Evolutionary conservation across 2,888 invertebrate genomes (phyloP).

Genomic region (Odontomyia ornata): DNA sequence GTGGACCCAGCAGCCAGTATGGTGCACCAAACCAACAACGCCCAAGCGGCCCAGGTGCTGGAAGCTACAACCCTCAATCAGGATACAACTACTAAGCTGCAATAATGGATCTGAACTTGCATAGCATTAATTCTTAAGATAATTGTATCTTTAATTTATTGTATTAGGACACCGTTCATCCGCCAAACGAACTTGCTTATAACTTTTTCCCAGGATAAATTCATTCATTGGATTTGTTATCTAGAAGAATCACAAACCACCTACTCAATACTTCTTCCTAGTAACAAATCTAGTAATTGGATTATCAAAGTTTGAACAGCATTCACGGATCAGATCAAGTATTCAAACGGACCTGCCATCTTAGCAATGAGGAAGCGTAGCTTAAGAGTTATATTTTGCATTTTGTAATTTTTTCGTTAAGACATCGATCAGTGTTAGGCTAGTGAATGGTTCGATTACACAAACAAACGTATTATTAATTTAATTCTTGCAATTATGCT

Average conservation of each 20-base stretch:
- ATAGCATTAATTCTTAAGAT: slow-evolving; percentile 32
- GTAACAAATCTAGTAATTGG: too few species aligned
- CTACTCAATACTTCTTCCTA: too few species aligned
- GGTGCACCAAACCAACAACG: slow-evolving; percentile 40
- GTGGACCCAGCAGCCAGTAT: slow-evolving; percentile 16
- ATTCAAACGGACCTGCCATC: background rate
- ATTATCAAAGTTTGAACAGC: background rate
- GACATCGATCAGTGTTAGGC: background rate
- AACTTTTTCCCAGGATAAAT: too few species aligned
- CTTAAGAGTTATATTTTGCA: background rate
- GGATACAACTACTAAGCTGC: slow-evolving; percentile 43
- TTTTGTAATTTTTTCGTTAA: background rate
- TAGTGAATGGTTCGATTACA: slow-evolving; percentile 26
- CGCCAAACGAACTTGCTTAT: too few species aligned
- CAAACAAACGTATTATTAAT: background rate
- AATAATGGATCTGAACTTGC: slow-evolving; percentile 20
- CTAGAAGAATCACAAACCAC: too few species aligned
- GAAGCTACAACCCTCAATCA: slow-evolving; percentile 40
- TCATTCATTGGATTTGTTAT: too few species aligned
- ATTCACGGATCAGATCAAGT: background rate
- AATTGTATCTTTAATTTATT: slow-evolving; percentile 28
- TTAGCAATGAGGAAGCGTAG: background rate
- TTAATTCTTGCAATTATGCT: slow-evolving; percentile 12
- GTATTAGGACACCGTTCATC: background rate
- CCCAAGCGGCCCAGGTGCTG: slow-evolving; percentile 46